Conservation (phyloP, 2,888 invertebrate genomes). For the Leptogaster cylindrica region DNA sequence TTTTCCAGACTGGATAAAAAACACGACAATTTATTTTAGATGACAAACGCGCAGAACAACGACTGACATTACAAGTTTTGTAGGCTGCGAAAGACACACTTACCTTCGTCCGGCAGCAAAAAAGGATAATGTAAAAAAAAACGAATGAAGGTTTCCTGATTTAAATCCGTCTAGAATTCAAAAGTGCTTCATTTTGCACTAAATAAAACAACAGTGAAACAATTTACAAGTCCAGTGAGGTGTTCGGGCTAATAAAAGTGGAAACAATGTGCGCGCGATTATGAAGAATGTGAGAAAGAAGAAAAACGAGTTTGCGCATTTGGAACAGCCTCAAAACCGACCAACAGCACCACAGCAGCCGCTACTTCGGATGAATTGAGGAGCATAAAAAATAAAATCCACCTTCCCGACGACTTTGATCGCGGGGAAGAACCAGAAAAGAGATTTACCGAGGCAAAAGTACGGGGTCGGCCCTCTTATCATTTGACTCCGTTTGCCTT, state of each 20-base stretch:
- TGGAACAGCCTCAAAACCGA: background rate
- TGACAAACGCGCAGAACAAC: no score
- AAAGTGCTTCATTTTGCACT: no score
- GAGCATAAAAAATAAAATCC: background rate
- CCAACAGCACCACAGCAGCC: background rate
- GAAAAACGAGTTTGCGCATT: constrained; percentile 8
- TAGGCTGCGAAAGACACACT: no score
- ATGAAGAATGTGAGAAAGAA: background rate
- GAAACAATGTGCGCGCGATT: constrained; percentile 4
- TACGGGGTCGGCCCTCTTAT: background rate
- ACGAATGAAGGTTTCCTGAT: no score
- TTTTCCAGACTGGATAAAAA: no score
- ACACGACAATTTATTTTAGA: no score
- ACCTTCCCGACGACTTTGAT: background rate
- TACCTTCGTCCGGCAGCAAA: no score
- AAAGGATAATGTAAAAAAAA: no score
- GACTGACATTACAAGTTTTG: no score
- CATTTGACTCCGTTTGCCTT: background rate
- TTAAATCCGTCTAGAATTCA: no score
- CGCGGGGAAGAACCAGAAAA: constrained; percentile 4
- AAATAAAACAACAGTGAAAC: no score
- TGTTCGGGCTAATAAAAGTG: background rate
- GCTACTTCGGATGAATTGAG: no score
- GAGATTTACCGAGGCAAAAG: background rate
- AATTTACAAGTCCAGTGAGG: background rate